A percentile compares a stretch with the other conserved stretches of the same genome.
Evolutionary conservation across 2,888 invertebrate species (phyloP).

Genomic region (Patella ulyssiponensis): DNA sequence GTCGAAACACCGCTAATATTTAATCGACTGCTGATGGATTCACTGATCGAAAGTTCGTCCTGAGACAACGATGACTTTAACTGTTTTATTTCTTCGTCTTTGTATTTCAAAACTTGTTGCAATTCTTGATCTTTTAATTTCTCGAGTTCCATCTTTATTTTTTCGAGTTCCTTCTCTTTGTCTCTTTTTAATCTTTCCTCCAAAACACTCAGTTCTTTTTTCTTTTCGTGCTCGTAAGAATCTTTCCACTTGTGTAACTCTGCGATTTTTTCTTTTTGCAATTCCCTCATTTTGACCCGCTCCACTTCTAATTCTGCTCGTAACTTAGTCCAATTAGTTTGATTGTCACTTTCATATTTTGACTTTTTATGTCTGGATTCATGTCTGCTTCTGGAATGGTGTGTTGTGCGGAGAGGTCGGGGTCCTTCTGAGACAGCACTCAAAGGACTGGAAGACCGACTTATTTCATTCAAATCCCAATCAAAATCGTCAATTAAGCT

Average conservation of each 20-base stretch:
- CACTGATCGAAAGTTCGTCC: constrained; percentile 1
- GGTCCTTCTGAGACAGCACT: constrained; percentile 57
- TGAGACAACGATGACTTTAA: constrained; percentile 29
- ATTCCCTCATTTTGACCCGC: constrained; percentile 54
- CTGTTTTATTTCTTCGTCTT: constrained; percentile 59
- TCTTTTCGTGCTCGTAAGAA: constrained; percentile 54
- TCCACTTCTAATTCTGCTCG: constrained; percentile 62
- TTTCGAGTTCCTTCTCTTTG: constrained; percentile 53
- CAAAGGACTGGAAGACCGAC: constrained; percentile 60
- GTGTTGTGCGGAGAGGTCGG: constrained; percentile 1
- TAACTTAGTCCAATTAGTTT: constrained; percentile 50
- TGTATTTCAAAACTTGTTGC: constrained; percentile 60
- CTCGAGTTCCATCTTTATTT: constrained; percentile 51
- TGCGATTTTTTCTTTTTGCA: constrained; percentile 58
- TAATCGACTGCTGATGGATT: neutral
- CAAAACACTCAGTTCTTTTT: constrained; percentile 46
- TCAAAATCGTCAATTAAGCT: constrained; percentile 54
- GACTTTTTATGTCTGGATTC: constrained; percentile 27
- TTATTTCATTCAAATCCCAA: constrained; percentile 61
- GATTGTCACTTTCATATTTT: constrained; percentile 39
- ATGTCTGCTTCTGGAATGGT: constrained; percentile 14
- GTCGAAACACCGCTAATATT: constrained; percentile 6
- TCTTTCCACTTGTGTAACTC: constrained; percentile 58
- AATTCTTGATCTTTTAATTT: constrained; percentile 64
- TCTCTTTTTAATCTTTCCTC: constrained; percentile 50